phyloP scores from a whole-genome alignment of 2,888 invertebrate genomes.

The Monopis laevigella region DNA sequence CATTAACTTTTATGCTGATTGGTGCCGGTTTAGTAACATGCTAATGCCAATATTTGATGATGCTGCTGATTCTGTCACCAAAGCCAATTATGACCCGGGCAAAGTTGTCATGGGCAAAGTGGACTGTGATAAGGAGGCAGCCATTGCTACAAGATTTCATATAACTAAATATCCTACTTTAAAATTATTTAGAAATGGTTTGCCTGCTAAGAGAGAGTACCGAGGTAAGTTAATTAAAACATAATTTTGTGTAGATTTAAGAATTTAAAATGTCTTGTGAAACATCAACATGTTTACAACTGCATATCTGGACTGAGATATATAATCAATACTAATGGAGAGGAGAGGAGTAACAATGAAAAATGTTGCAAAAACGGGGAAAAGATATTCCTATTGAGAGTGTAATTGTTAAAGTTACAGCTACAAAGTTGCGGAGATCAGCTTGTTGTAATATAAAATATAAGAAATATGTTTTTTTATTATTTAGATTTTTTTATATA shows the following conservation, averaged over 20 bases:
- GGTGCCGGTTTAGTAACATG: slow-evolving; percentile 99
- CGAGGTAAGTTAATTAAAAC: slow-evolving; percentile 68
- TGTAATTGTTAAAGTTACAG: too few relatives aligned
- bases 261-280: too few relatives aligned
- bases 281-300: too few relatives aligned
- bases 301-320: not conserved
- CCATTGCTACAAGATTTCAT: slow-evolving; percentile 89
- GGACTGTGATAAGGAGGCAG: slow-evolving; percentile 94
- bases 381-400: too few relatives aligned
- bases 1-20: slow-evolving; percentile 99
- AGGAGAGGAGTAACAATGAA: too few relatives aligned
- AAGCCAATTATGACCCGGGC: slow-evolving; percentile 81
- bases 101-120: slow-evolving; percentile 95
- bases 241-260: too few relatives aligned
- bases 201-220: slow-evolving; percentile 90
- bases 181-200: slow-evolving; percentile 92
- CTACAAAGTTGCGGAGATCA: too few relatives aligned
- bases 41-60: slow-evolving; percentile 97
- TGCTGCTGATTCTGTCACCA: slow-evolving; percentile 85
- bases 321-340: too few relatives aligned
- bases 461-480: too few relatives aligned
- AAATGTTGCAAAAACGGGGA: too few relatives aligned
- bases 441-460: too few relatives aligned
- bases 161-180: slow-evolving; percentile 98
- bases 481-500: too few relatives aligned